phyloP scores from a whole-genome alignment of 2,113 vertebrate genomes.

The Solea senegalensis region DNA sequence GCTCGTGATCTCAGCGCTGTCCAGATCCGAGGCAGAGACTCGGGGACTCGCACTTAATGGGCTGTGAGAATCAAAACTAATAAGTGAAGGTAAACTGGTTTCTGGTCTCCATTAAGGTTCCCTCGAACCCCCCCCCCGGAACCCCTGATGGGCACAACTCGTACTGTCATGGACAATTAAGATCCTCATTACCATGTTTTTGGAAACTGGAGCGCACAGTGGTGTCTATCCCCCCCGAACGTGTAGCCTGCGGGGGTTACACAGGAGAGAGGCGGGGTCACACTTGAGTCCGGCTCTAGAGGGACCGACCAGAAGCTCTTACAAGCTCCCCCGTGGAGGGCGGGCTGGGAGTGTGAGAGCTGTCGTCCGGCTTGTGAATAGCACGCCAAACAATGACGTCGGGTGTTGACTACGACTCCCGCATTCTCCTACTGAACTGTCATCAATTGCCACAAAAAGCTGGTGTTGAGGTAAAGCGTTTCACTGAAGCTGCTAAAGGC shows the following conservation, averaged over 20 bases:
- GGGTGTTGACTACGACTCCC: slow-evolving; percentile 40
- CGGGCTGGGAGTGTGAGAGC: slow-evolving; percentile 33
- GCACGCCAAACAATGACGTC: slow-evolving; percentile 37
- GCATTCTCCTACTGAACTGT: slow-evolving; percentile 17
- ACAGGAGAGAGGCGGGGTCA: slow-evolving; percentile 50
- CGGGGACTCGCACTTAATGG: slow-evolving; percentile 39
- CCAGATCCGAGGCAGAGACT: slow-evolving; percentile 28
- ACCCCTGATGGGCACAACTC: slow-evolving; percentile 70
- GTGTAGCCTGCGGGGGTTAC: slow-evolving; percentile 59
- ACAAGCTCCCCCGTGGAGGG: slow-evolving; percentile 32
- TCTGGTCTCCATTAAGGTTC: slow-evolving; percentile 64
- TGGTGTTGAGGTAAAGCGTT: slow-evolving; percentile 26
- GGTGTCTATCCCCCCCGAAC: slow-evolving; percentile 65
- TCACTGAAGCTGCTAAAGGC: slow-evolving; percentile 1
- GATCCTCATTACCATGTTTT: slow-evolving; percentile 80
- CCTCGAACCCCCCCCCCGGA: slow-evolving; percentile 27
- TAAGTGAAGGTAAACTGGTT: slow-evolving; percentile 40
- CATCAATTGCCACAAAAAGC: slow-evolving; percentile 34
- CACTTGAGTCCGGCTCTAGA: slow-evolving; percentile 51
- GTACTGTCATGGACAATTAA: slow-evolving; percentile 80
- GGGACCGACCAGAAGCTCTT: slow-evolving; percentile 39
- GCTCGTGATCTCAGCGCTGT: slow-evolving; percentile 33
- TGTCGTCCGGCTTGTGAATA: slow-evolving; percentile 30
- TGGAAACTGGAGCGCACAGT: slow-evolving; percentile 67
- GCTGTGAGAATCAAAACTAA: slow-evolving; percentile 68